Conservation (phyloP, 2,888 invertebrate genomes). For the Sinopyrophorus schimmeli region DNA sequence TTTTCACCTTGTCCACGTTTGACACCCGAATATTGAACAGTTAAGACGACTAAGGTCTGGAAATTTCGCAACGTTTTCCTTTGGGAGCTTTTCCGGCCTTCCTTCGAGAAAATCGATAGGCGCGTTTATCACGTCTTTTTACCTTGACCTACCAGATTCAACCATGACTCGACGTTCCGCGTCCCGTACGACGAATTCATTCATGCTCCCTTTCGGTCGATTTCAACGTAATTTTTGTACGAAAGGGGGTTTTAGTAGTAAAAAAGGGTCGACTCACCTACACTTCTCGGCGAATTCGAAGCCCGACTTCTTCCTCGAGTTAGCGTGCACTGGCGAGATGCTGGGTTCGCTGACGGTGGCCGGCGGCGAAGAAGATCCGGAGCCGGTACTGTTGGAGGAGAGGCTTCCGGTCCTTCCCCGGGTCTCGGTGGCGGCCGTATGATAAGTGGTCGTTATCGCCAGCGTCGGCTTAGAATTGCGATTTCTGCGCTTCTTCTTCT, state of each 20-base stretch:
- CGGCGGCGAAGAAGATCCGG: conserved; percentile 79
- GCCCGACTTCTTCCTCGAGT: conserved; percentile 73
- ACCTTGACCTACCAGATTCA: conserved; percentile 48
- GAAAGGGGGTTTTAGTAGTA: background rate
- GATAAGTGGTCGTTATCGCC: conserved; percentile 61
- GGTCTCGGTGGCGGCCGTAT: conserved; percentile 53
- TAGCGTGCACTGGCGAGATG: conserved; percentile 70
- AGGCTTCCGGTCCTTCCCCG: conserved; percentile 75
- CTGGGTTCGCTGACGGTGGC: conserved; percentile 77
- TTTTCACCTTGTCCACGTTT: conserved; percentile 20
- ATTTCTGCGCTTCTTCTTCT: conserved; percentile 70
- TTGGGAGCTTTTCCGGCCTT: conserved; percentile 32
- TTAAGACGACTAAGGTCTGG: too few species aligned
- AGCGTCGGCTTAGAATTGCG: conserved; percentile 66
- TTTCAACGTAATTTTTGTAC: background rate
- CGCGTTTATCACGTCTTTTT: conserved; percentile 43
- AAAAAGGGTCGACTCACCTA: conserved; percentile 64
- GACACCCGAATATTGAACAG: conserved; percentile 15
- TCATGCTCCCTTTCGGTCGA: conserved; percentile 5
- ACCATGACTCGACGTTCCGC: conserved; percentile 31
- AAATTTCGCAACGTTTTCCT: conserved; percentile 6
- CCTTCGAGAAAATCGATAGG: conserved; percentile 45
- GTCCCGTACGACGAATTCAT: conserved; percentile 18
- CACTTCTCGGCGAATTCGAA: conserved; percentile 78
- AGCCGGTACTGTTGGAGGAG: conserved; percentile 77